Conservation (phyloP, 2,888 invertebrate genomes). For the Argyra leucocephala region DNA sequence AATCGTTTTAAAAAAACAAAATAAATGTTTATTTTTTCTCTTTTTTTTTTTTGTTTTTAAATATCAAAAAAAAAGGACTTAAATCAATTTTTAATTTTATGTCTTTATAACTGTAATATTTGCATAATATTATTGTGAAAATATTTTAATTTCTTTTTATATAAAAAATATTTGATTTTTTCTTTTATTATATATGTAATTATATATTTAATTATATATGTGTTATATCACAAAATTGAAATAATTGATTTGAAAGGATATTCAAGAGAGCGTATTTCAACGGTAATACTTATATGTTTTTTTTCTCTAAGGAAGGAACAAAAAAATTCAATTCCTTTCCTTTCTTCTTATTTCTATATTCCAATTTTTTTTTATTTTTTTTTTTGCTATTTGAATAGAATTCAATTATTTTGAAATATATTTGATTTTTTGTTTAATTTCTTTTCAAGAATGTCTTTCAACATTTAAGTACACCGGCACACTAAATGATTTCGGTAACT, state of each 20-base stretch:
- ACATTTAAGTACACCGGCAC: constrained; percentile 3
- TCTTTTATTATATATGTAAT: not conserved
- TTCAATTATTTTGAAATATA: too few species aligned
- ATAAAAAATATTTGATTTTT: not conserved
- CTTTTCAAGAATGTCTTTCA: not conserved
- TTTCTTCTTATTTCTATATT: not conserved
- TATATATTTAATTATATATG: not conserved
- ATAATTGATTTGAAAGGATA: not conserved
- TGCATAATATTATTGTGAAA: not conserved
- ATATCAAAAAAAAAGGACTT: not conserved
- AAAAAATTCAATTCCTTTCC: not conserved
- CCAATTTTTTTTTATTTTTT: not conserved
- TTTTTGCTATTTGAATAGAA: not conserved
- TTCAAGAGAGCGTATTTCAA: not conserved
- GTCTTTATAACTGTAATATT: not conserved
- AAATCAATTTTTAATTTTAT: not conserved
- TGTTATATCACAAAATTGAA: not conserved
- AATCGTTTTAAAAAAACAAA: too few species aligned
- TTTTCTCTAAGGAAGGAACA: not conserved
- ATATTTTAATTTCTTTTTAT: not conserved
- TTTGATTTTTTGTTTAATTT: not conserved
- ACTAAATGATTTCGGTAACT: constrained; percentile 1
- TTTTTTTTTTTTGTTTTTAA: too few species aligned
- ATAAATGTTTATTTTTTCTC: too few species aligned
- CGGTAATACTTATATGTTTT: not conserved